Evolutionary conservation across 2,113 vertebrate species (phyloP), one percentile per base, ranked within the genome.

Genomic region (Pagrus major): DNA sequence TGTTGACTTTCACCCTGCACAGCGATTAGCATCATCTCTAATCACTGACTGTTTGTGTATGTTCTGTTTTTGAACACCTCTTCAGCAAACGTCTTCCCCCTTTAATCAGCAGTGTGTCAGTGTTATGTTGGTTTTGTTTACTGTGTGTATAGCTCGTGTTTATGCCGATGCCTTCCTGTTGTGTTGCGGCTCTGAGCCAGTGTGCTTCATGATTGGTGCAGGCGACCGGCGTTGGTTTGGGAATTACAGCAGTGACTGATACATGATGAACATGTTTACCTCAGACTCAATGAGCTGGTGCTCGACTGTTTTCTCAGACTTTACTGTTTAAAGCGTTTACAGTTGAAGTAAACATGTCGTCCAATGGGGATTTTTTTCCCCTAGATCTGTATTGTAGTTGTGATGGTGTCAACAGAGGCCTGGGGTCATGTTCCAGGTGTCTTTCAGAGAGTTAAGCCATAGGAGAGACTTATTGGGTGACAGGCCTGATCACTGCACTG

Each of bases 131-230:
- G 64, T 54, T 85, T 49, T 91, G 88, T 94, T 92, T 93, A 91
- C 83, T 64, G 46, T 52, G 84, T 83, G 81, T 84, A 52, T 55
- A 73, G 65, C 77, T 59, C 2, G 18, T 93, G 93, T 94, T 95
- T 94, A 93, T 87, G 84, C 76, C 83, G 65, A 10, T n/a, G 63
- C 37, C 86, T 92, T 94, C 89, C 89, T 93, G 91, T 89, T 64
- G 68, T 82, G 76, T 71, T 72, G 76, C 81, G 86, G 84, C 84
- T 68, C 73, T 10, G 0, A 9, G 61, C 65, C 35, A 29, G 71
- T 29, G 72, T 63, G 68, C 55, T 67, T 15, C 44, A 1, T 71
- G 85, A 92, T 88, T 91, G 63, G 82, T 51, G 72, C 85, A 69
- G 78, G 85, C 71, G 76, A 82, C 54, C 47, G 52, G 47, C 52